A percentile compares a stretch with the other conserved stretches of the same genome.
phyloP scores from a whole-genome alignment of 2,797 vertebrate genomes.

The Knipowitschia caucasica region DNA sequence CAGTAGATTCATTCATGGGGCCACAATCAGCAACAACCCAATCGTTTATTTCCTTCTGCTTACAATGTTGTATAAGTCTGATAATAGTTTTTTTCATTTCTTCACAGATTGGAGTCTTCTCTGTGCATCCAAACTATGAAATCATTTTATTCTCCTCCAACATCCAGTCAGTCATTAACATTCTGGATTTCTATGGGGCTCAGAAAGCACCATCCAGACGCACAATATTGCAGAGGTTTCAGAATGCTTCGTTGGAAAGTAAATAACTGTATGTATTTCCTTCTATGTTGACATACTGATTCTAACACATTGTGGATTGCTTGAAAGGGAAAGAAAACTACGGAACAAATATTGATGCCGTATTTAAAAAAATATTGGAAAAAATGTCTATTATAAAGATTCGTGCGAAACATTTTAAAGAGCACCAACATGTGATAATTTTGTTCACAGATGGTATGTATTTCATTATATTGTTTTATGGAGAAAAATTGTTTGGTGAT shows the following conservation, averaged over 20 bases:
- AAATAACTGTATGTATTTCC: conserved; percentile 15
- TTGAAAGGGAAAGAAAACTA: conserved; percentile 26
- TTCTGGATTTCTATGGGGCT: conserved; percentile 31
- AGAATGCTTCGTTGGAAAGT: conserved; percentile 16
- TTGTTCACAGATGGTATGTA: conserved; percentile 60
- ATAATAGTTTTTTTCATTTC: conserved; percentile 18
- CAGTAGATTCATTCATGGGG: too few species aligned
- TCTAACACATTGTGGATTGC: neutral
- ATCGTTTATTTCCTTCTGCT: too few species aligned
- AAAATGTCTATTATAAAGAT: conserved; percentile 26
- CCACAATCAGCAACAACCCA: too few species aligned
- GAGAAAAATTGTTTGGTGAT: neutral
- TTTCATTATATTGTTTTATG: neutral
- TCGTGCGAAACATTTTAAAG: conserved; percentile 4
- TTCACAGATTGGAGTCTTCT: conserved; percentile 59
- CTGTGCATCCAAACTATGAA: conserved; percentile 64
- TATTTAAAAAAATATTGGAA: conserved; percentile 28
- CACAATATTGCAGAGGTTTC: accelerated
- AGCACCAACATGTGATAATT: conserved; percentile 58
- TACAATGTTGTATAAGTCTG: neutral
- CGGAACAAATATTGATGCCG: conserved; percentile 53
- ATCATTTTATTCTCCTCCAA: conserved; percentile 58
- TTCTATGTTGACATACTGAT: neutral
- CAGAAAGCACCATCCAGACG: accelerated
- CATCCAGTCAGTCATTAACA: conserved; percentile 27